A percentile compares a stretch with the other conserved stretches of the same genome.
These are phyloP conservation scores for Drosophila sp. DNA, from an alignment of 1,140 invertebrate species.

Conservation along the genomic window DNA sequence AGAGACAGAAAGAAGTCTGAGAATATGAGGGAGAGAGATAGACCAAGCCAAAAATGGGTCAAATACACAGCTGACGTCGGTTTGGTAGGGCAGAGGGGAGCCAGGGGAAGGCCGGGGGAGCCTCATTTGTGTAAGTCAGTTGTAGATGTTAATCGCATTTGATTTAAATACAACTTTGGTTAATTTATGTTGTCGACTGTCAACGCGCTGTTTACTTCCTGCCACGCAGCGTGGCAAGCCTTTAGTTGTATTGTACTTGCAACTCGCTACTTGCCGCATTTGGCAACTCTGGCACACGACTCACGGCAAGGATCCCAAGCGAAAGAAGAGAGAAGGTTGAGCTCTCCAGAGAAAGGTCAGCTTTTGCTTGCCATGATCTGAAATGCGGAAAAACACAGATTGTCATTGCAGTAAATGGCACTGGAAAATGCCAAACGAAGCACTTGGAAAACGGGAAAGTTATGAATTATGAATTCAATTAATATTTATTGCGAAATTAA, in stretches of 20 bases:
- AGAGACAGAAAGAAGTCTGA: not conserved
- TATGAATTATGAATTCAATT: no score
- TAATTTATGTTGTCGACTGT: conserved; percentile 80
- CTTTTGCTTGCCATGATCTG: conserved; percentile 14
- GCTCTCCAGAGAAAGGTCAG: conserved; percentile 30
- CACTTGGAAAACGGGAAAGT: not conserved
- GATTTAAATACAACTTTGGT: conserved; percentile 83
- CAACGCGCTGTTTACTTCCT: conserved; percentile 72
- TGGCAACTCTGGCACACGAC: conserved; percentile 46
- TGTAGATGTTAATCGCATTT: conserved; percentile 79
- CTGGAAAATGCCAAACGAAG: not conserved
- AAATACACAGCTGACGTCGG: conserved; percentile 14
- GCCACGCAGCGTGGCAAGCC: conserved; percentile 46
- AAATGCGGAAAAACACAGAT: conserved; percentile 17
- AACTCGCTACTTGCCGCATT: conserved; percentile 25
- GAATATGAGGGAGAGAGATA: not conserved
- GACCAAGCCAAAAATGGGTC: conserved; percentile 71
- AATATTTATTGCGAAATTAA: no score
- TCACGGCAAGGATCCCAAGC: not conserved
- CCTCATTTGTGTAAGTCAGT: conserved; percentile 39
- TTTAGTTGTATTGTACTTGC: conserved; percentile 11
- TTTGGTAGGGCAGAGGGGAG: not conserved
- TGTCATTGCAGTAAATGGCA: not conserved
- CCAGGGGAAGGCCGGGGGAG: not conserved
- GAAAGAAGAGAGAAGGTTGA: not conserved